Evolutionary conservation across 2,113 vertebrate genomes (phyloP), one percentile per base, ranked within the genome.

Genomic region (Natator depressus): DNA sequence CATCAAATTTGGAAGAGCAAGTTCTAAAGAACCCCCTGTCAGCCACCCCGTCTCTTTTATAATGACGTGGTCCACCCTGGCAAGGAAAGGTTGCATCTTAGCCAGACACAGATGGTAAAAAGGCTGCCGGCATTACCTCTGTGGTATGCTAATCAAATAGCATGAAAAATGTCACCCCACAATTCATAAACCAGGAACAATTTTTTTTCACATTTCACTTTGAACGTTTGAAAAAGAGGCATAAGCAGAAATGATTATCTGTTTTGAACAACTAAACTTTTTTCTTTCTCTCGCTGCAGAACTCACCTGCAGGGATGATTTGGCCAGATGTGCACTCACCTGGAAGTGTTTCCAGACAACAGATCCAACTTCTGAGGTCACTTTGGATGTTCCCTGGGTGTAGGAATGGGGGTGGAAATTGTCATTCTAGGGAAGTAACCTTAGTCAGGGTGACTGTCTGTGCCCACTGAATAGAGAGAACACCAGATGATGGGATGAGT

Each of bases 71-170:
- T n/a, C 53, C 54, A 65, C 14, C 14, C 0, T 0, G 3, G 24
- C 22, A n/a, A 47, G 51, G 86, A 47, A 13, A 8, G 0, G 0
- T 29, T 1, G 2, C 31, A 69, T 80, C 50, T 0, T 0, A 83
- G 82, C 17, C 1, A 0, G 38, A 65, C 19, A 12, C 6, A 38
- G 76, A 57, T 0, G 0, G 35, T 27, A 13, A 25, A 59, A 62
- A 27, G 31, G 19, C 81, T 0, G 0, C 29, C 62, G 0, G 0
- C 5, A 55, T 76, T 80, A 22, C 46, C 49, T 17, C 5, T 14
- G 10, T 80, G 55, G 55, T 80, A 78, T 25, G 81, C 38, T 54
- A 78, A 65, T 38, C 5, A 24, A 54, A 11, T n/a, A 38, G 5
- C 49, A 46, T 69, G n/a, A 38, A n/a, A 62, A 19, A 11, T 38